Evolutionary conservation across 2,797 vertebrate species (phyloP).

Genomic region (Lithobates sylvaticus): DNA sequence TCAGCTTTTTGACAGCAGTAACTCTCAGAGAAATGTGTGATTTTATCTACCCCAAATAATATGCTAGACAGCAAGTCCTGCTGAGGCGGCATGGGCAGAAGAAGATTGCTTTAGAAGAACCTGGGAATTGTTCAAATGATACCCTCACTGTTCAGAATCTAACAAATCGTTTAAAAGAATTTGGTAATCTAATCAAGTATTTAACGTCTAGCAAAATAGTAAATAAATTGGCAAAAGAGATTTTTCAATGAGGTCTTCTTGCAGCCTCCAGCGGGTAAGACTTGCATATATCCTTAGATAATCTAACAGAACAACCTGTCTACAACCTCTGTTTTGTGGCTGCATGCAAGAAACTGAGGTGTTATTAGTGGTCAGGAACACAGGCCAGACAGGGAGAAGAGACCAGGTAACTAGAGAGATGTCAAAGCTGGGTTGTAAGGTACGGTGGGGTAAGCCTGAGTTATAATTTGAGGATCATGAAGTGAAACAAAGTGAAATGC

Average conservation of each 20-base stretch:
- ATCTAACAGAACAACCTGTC: conserved; percentile 4
- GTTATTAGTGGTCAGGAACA: conserved; percentile 32
- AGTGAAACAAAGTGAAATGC: neutral
- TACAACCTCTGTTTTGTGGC: conserved; percentile 34
- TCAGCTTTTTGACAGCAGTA: conserved; percentile 58
- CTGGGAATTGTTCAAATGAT: conserved; percentile 54
- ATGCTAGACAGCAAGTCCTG: conserved; percentile 56
- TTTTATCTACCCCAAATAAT: conserved; percentile 60
- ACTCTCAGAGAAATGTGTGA: conserved; percentile 57
- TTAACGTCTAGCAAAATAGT: neutral
- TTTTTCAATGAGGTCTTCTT: neutral
- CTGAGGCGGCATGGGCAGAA: conserved; percentile 47
- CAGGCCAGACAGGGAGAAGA: neutral
- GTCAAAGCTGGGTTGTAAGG: neutral
- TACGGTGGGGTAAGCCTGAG: neutral
- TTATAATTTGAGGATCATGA: neutral
- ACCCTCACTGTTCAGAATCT: conserved; percentile 14
- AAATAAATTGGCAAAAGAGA: conserved; percentile 24
- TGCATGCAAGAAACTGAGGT: conserved; percentile 10
- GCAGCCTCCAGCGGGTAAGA: conserved; percentile 1
- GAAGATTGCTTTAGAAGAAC: conserved; percentile 55
- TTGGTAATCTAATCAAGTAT: conserved; percentile 34
- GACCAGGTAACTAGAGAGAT: neutral
- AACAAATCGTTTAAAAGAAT: conserved; percentile 18
- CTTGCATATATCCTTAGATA: conserved; percentile 15